phyloP scores from a whole-genome alignment of 1,140 invertebrate genomes.

The Ceratina calcarata region DNA sequence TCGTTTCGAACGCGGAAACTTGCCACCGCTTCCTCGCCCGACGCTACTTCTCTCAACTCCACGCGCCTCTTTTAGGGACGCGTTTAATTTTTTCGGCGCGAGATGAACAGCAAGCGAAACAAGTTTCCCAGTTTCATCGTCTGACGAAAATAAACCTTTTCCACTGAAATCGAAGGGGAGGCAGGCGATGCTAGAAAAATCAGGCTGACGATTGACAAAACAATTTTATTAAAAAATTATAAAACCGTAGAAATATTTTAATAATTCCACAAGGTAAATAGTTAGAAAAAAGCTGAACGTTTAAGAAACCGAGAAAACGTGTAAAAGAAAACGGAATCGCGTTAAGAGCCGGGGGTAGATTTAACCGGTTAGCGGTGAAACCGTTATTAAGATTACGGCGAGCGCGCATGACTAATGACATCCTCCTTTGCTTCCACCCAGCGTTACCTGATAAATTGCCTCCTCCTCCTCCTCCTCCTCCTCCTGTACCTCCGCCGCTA shows the following conservation, averaged over 20 bases:
- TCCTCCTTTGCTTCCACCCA: constrained; percentile 60
- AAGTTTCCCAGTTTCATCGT: not conserved
- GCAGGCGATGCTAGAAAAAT: too few species aligned
- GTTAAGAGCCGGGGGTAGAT: not conserved
- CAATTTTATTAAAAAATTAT: too few species aligned
- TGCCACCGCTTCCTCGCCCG: not conserved
- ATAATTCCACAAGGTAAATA: too few species aligned
- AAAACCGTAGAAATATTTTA: too few species aligned
- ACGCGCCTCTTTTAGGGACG: not conserved
- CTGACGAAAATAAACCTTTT: not conserved
- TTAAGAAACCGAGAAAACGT: not conserved
- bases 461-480: too few species aligned
- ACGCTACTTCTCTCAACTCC: too few species aligned
- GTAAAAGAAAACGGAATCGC: not conserved
- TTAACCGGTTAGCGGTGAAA: constrained; percentile 46
- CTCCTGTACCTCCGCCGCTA: constrained; percentile 63
- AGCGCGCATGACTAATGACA: constrained; percentile 66
- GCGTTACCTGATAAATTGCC: constrained; percentile 64
- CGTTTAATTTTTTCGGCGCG: not conserved
- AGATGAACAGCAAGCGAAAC: not conserved
- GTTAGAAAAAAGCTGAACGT: too few species aligned
- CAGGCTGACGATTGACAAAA: too few species aligned
- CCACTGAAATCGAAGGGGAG: not conserved
- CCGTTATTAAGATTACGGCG: constrained; percentile 68
- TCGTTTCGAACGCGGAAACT: constrained; percentile 4